These are phyloP conservation scores for Dinomys branickii DNA, from an alignment of 2,113 vertebrate genomes.

Conservation along the genomic window DNA sequence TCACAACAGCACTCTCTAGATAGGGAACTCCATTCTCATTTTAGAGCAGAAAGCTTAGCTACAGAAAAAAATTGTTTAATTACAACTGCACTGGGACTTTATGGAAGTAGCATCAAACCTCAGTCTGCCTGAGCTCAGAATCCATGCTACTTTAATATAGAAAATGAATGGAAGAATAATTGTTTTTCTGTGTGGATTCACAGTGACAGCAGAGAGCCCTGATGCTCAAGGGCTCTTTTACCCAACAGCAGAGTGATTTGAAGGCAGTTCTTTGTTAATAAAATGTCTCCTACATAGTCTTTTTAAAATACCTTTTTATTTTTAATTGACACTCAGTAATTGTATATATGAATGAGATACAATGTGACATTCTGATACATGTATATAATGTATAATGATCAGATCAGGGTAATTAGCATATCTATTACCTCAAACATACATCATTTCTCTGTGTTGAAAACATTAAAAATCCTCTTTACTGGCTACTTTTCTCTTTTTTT, in stretches of 20 bases:
- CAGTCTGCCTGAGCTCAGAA: not conserved
- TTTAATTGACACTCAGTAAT: not conserved
- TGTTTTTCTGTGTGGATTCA: not conserved
- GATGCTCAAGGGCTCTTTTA: not conserved
- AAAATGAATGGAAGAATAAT: not conserved
- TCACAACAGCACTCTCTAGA: not conserved
- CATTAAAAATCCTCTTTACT: not conserved
- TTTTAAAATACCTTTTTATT: not conserved
- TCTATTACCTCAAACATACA: not conserved
- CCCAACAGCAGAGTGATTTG: not conserved
- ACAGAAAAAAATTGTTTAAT: not conserved
- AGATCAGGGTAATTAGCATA: not conserved
- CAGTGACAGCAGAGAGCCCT: not conserved
- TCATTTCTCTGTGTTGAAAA: not conserved
- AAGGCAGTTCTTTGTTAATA: not conserved
- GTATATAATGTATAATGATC: not conserved
- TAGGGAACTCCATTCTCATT: not conserved
- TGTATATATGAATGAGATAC: not conserved
- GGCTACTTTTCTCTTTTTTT: too few relatives aligned
- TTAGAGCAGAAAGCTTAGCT: not conserved
- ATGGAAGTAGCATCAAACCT: not conserved
- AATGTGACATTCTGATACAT: not conserved
- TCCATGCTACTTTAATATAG: not conserved
- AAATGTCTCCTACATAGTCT: not conserved
- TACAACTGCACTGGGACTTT: not conserved